phyloP scores from a whole-genome alignment of 2,113 vertebrate species.

The Onychostruthus taczanowskii region DNA sequence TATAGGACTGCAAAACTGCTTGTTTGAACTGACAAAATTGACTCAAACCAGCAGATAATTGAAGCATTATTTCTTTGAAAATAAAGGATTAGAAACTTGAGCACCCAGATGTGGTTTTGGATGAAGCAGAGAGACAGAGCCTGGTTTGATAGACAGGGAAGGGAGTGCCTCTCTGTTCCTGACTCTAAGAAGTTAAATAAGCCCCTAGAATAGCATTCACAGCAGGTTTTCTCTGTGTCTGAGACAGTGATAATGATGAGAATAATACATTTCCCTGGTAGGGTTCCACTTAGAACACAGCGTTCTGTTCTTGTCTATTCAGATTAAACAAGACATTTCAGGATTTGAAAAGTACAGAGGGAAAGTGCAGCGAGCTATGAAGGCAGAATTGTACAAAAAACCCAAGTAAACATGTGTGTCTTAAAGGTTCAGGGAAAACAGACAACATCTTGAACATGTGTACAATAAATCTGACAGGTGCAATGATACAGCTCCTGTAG shows the following conservation, averaged over 20 bases:
- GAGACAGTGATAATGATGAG: constrained; percentile 45
- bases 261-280: constrained; percentile 48
- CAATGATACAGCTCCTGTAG: background rate
- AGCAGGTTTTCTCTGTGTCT: background rate
- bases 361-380: background rate
- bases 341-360: constrained; percentile 37
- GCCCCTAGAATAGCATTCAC: background rate
- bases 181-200: constrained; percentile 33
- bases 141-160: constrained; percentile 5
- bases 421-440: background rate
- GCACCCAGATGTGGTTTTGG: background rate
- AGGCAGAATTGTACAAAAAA: background rate
- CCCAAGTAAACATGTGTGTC: background rate
- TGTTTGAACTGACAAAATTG: background rate
- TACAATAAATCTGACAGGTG: background rate
- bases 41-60: background rate
- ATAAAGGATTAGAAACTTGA: background rate
- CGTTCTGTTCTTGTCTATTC: constrained; percentile 64
- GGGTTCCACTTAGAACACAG: constrained; percentile 56
- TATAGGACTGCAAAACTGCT: background rate
- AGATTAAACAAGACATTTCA: constrained; percentile 39
- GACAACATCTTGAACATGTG: background rate
- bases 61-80: background rate
- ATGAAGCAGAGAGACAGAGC: background rate
- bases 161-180: background rate